These are phyloP conservation scores for Theonella swinhoei DNA, from an alignment of 37 sponge, comb jelly and placozoan species.

Conservation along the genomic window DNA sequence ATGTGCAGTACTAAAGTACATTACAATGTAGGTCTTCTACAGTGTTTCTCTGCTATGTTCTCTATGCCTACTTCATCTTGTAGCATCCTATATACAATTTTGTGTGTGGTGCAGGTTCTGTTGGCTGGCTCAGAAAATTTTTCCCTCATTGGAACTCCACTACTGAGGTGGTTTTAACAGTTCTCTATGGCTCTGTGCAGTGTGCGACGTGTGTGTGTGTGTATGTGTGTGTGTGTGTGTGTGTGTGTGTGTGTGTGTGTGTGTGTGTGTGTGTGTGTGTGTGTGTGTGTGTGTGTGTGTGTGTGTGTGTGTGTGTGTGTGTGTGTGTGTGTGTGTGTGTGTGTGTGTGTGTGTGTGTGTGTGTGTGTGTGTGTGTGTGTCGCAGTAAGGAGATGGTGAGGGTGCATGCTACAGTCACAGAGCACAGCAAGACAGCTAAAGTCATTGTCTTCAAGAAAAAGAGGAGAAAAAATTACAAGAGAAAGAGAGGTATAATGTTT, in stretches of 20 bases:
- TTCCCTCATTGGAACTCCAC: conserved; percentile 76
- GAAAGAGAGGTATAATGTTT: conserved; percentile 68
- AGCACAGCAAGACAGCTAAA: conserved; percentile 72
- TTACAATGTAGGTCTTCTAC: too few relatives aligned
- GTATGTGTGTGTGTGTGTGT: neutral
- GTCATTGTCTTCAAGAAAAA: conserved; percentile 94
- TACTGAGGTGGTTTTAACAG: conserved; percentile 56
- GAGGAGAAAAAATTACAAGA: conserved; percentile 88
- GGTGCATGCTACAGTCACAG: conserved; percentile 79
- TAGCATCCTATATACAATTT: too few relatives aligned
- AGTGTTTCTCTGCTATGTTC: too few relatives aligned
- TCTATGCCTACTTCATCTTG: too few relatives aligned
- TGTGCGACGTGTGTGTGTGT: neutral
- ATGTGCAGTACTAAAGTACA: neutral
- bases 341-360: too few relatives aligned
- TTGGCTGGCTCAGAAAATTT: conserved; percentile 82
- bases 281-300: too few relatives aligned
- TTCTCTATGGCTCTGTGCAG: neutral
- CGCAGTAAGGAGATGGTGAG: conserved; percentile 63
- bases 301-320: too few relatives aligned
- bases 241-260: too few relatives aligned
- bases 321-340: too few relatives aligned
- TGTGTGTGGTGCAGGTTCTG: conserved; percentile 44
- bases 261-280: too few relatives aligned
- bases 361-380: too few relatives aligned